Evolutionary conservation across 2,888 invertebrate species (phyloP), one percentile per base, ranked within the genome.

Genomic region (Xylocampa areola): DNA sequence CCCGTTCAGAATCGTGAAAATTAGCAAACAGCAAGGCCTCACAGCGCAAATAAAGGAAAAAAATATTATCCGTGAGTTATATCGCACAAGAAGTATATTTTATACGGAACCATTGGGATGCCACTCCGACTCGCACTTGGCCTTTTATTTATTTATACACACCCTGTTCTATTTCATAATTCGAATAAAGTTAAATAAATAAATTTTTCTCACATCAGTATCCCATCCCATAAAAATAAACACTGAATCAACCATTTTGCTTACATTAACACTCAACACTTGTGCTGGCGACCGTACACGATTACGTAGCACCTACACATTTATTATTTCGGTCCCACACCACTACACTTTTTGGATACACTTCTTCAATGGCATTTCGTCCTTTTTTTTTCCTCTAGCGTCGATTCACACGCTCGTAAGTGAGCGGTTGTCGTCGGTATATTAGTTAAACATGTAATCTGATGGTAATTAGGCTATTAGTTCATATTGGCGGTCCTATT

Each of bases 331-430:
- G 84, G 87, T 89, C 88, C 86, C 89, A 88, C 87, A 87, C 78
- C 37, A 21, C 48, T 45, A 67, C 69, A 84, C 78, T 77, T 82
- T 86, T 85, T 75, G 85, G 82, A 85, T 84, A 84, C 81, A 79
- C 85, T 83, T 88, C 84, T 81, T 87, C 88, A 88, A 87, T 86
- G 87, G 81, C 79, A 77, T 80, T 68, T 76, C 65, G 61, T 63
- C 71, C 67, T 76, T 61, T 52, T 50, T 73, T 63, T 77, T 76
- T 79, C 76, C 75, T 66, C 51, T 72, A 63, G 50, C 65, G 63
- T 48, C 81, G 84, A 84, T 90, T 91, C 91, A 90, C 90, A 91
- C 91, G 90, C 79, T 87, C 73, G 21, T 61, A 82, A 87, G 83
- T 85, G 86, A 84, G 82, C 82, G 77, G 79, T 81, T 85, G 85